A percentile compares a stretch with the other conserved stretches of the same genome.
Conservation (phyloP, 2,888 invertebrate species). For the Latheticus oryzae region DNA sequence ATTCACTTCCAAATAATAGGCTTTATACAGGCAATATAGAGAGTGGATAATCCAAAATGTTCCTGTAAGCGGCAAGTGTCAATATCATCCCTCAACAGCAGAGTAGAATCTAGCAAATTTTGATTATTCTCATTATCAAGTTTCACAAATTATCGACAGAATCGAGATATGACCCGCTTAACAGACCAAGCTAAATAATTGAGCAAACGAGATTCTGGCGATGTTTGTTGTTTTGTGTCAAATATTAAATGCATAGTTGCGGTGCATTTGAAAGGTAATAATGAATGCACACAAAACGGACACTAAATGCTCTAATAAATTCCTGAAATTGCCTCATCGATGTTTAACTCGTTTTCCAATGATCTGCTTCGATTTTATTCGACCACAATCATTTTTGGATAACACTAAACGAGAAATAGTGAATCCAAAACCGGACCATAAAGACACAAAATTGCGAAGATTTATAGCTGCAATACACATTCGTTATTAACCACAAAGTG, state of each 20-base stretch:
- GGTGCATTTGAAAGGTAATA: conserved; percentile 32
- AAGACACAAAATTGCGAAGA: conserved; percentile 29
- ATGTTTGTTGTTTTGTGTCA: conserved; percentile 3
- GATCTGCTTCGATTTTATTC: conserved; percentile 30
- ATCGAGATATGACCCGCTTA: conserved; percentile 22
- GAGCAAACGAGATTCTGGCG: conserved; percentile 18
- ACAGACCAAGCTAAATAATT: conserved; percentile 27
- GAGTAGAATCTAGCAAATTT: conserved; percentile 50
- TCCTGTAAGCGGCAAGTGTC: too few species aligned
- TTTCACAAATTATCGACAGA: conserved; percentile 20
- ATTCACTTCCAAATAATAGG: too few species aligned
- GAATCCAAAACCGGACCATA: conserved; percentile 29
- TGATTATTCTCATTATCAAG: conserved; percentile 49
- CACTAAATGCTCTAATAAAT: conserved; percentile 31
- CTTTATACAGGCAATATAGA: too few species aligned
- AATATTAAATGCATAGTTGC: conserved; percentile 33
- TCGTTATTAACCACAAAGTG: conserved; percentile 32
- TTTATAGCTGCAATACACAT: conserved; percentile 29
- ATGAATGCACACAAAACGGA: conserved; percentile 27
- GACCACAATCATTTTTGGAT: conserved; percentile 37
- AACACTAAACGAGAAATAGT: conserved; percentile 28
- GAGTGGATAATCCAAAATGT: too few species aligned
- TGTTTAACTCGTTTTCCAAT: conserved; percentile 36
- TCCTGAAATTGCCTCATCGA: conserved; percentile 36
- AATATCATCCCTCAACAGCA: too few species aligned